A percentile compares a stretch with the other conserved stretches of the same genome.
These are phyloP conservation scores for Coranthus polyacanthus DNA, from an alignment of 2,797 vertebrate species.

Conservation along the genomic window DNA sequence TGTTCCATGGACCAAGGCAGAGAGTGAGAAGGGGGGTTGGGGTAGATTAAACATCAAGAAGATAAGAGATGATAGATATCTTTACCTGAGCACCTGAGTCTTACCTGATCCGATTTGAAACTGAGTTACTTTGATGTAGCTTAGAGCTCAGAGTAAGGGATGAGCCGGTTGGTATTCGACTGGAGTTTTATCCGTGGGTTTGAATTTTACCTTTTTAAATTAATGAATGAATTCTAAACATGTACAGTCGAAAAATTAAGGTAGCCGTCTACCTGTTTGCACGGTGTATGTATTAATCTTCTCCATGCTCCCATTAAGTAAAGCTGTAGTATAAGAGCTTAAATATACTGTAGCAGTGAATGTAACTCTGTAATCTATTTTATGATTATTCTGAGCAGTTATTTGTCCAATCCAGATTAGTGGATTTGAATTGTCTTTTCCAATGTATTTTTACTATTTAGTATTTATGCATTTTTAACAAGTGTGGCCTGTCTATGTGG, in stretches of 20 bases:
- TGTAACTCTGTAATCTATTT: no score
- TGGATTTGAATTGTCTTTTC: no score
- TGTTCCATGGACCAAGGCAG: slow-evolving; percentile 22
- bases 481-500: no score
- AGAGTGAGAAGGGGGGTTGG: slow-evolving; percentile 14
- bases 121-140: slow-evolving; percentile 38
- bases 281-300: no score
- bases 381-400: no score
- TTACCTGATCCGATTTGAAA: slow-evolving; percentile 49
- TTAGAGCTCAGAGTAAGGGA: slow-evolving; percentile 3
- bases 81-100: slow-evolving; percentile 45
- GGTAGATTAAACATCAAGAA: slow-evolving; percentile 63
- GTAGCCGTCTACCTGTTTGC: no score
- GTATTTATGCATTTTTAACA: no score
- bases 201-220: slow-evolving; percentile 11
- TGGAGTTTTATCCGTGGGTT: background rate
- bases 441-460: no score
- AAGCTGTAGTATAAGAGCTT: no score
- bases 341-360: no score
- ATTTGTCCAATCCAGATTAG: no score
- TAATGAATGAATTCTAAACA: background rate
- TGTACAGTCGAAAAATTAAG: background rate
- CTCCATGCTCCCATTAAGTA: no score
- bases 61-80: slow-evolving; percentile 65
- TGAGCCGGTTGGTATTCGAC: background rate